These are phyloP conservation scores for Manis javanica DNA, from an alignment of 2,797 vertebrate species.

Conservation along the genomic window DNA sequence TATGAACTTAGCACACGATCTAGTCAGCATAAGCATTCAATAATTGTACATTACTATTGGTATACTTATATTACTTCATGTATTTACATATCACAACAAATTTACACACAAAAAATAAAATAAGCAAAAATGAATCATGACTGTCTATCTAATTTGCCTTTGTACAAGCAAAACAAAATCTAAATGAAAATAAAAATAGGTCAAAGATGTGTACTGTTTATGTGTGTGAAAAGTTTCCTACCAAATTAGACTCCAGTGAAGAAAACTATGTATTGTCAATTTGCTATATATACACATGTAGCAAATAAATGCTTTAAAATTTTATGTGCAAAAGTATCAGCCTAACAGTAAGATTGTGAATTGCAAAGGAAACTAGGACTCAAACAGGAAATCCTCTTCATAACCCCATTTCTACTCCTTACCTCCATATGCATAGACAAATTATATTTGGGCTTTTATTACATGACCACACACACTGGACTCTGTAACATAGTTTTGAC, in stretches of 20 bases:
- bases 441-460: conserved; percentile 53
- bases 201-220: neutral
- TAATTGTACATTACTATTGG: neutral
- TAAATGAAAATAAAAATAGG: conserved; percentile 21
- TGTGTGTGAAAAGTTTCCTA: conserved; percentile 29
- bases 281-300: conserved; percentile 42
- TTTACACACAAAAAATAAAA: conserved; percentile 5
- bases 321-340: conserved; percentile 13
- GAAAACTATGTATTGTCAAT: conserved; percentile 58
- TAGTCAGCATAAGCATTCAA: neutral
- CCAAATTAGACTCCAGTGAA: conserved; percentile 37
- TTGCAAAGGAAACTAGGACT: conserved; percentile 53
- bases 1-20: neutral
- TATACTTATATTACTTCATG: conserved; percentile 16
- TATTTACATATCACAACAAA: conserved; percentile 1
- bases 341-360: conserved; percentile 42
- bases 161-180: conserved; percentile 9
- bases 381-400: conserved; percentile 11
- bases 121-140: conserved; percentile 41
- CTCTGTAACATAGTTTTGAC: conserved; percentile 54
- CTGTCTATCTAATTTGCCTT: conserved; percentile 5
- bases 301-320: conserved; percentile 53
- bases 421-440: neutral
- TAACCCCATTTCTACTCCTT: conserved; percentile 55
- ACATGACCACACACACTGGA: neutral